Base-by-base conservation (phyloP, 2,113 vertebrate genomes). In the Chionomys nivalis region DNA sequence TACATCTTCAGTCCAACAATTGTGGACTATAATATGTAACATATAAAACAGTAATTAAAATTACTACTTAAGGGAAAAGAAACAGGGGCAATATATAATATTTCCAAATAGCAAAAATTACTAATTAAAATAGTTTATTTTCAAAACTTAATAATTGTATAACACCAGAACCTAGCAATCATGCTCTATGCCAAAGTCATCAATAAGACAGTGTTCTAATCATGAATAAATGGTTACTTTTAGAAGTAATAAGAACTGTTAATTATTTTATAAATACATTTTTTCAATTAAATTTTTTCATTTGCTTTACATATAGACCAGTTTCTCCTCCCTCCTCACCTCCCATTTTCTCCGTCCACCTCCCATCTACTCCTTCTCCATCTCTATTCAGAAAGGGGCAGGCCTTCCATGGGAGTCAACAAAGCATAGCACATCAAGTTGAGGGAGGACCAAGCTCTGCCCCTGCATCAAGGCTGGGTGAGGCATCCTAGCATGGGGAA, bases 121-220 rank as follows among this genome's bases (percentile, higher is more conserved):
- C 19, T 70, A 77, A 76, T 63, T 81, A 89, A 89, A 89, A 92
- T 58, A 26, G 61, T 7, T 87, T 26, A 93, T 79, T 88, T 96
- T 93, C 23, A 96, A 95, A 97, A 88, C 42, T 79, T 19, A 39
- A 19, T 85, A 85, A 65, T 26, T 65, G 58, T 85, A 42, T 42
- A 36, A 87, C 3, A 73, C 19, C 28, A 42, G 28, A 95, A 93
- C 63, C 33, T n/a, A 28, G 70, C 19, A 7, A 70, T 47, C 13
- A 90, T 55, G 24, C 47, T 89, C 42, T 63, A 39, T 44, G 7
- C 36, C 65, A n/a, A 89, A 94, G 55, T 81, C 89, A 78, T 24
- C 65, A 44, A 79, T 42, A 23, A 92, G 52, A 58, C 78, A 81
- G 52, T 94, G 79, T 87, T 76, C 26, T 76, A 91, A 81, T 65